Percentiles rank a stretch among this genome's conserved stretches.
These are phyloP conservation scores for Halyomorpha halys DNA, from an alignment of 1,140 invertebrate genomes.

Conservation along the genomic window DNA sequence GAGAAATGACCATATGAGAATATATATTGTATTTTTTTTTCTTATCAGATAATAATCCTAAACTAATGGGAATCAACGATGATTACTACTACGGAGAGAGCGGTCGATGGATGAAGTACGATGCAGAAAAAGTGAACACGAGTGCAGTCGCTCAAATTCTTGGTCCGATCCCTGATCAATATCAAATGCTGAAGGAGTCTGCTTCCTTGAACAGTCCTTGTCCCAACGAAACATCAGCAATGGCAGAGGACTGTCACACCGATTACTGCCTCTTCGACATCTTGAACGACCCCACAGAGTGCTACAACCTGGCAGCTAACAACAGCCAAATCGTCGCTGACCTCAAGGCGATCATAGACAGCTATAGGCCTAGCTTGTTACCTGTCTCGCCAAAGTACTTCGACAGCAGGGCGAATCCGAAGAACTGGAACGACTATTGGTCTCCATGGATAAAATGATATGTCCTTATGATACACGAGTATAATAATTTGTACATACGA, in stretches of 20 bases:
- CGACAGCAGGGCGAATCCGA: constrained; percentile 3
- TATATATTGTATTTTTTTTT: too few species aligned
- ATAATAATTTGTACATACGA: neutral
- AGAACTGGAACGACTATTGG: constrained; percentile 1
- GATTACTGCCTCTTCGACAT: constrained; percentile 18
- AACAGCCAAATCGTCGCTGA: neutral
- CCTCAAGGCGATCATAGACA: neutral
- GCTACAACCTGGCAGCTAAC: neutral
- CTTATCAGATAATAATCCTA: neutral
- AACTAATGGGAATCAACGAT: too few species aligned
- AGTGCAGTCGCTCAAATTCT: neutral
- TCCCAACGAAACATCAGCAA: neutral
- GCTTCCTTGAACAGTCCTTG: neutral
- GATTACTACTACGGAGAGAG: constrained; percentile 3
- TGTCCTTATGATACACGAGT: neutral
- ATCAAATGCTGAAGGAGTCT: too few species aligned
- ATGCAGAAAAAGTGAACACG: neutral
- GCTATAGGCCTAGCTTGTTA: neutral
- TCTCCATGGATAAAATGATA: neutral
- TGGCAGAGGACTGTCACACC: neutral
- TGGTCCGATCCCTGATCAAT: neutral
- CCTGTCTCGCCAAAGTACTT: neutral
- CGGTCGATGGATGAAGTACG: constrained; percentile 11
- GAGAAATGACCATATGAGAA: too few species aligned
- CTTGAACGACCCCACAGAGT: neutral